phyloP scores from a whole-genome alignment of 1,140 invertebrate genomes.

The Diorhabda sublineata region DNA sequence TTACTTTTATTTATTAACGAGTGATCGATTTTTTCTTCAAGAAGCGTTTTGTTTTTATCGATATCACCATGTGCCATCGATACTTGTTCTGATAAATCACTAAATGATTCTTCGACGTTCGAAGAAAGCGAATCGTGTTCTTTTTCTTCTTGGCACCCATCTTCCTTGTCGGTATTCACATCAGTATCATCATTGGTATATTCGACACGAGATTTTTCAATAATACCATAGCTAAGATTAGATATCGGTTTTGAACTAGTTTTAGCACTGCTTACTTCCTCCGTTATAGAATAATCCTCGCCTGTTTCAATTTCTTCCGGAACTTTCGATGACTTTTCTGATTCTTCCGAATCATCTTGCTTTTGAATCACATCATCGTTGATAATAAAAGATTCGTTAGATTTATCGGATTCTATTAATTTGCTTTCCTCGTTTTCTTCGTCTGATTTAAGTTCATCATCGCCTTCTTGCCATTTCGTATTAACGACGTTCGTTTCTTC shows the following conservation, averaged over 20 bases:
- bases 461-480: too few species aligned
- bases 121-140: constrained; percentile 18
- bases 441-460: too few species aligned
- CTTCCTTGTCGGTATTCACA: constrained; percentile 4
- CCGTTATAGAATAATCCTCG: neutral
- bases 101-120: neutral
- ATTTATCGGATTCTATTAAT: neutral
- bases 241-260: neutral
- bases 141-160: constrained; percentile 13
- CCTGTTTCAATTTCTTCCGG: neutral
- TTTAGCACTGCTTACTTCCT: neutral
- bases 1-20: neutral
- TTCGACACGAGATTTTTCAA: neutral
- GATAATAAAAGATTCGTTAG: neutral
- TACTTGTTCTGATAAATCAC: neutral
- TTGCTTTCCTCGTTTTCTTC: neutral
- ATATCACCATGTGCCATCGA: neutral
- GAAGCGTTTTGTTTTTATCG: neutral
- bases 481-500: too few species aligned
- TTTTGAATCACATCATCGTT: constrained; percentile 1
- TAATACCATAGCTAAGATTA: constrained; percentile 9
- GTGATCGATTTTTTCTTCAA: neutral
- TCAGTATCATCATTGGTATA: neutral
- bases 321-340: neutral
- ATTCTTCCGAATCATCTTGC: constrained; percentile 4